phyloP scores from a whole-genome alignment of 1,140 invertebrate genomes.

The Diorhabda sublineata region DNA sequence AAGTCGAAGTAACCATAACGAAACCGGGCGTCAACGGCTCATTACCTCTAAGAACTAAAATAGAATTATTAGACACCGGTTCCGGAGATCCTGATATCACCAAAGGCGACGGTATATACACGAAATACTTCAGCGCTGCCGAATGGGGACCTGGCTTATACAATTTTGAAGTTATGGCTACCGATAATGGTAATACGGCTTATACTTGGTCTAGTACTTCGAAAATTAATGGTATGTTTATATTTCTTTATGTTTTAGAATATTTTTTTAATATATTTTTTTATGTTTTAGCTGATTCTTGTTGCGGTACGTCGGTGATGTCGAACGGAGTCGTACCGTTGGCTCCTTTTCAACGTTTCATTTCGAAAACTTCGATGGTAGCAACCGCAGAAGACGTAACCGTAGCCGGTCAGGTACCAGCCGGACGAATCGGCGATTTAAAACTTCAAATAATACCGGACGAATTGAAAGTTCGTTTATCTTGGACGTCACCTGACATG shows the following conservation, averaged over 20 bases:
- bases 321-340: constrained; percentile 46
- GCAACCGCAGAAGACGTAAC: constrained; percentile 44
- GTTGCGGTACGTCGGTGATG: constrained; percentile 51
- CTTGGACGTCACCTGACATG: constrained; percentile 57
- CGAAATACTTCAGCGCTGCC: constrained; percentile 56
- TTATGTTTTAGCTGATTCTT: constrained; percentile 43
- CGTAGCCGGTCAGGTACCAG: constrained; percentile 27
- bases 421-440: constrained; percentile 51
- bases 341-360: constrained; percentile 49
- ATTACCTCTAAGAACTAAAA: constrained; percentile 45
- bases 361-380: constrained; percentile 48
- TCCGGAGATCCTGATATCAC: constrained; percentile 63
- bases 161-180: constrained; percentile 50
- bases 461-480: constrained; percentile 48
- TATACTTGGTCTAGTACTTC: constrained; percentile 44
- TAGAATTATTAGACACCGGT: constrained; percentile 58
- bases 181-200: constrained; percentile 52
- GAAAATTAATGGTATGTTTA: constrained; percentile 35
- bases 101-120: constrained; percentile 63
- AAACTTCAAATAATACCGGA: constrained; percentile 43
- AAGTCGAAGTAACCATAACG: constrained; percentile 51
- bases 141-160: constrained; percentile 50
- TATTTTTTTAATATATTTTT: constrained; percentile 4
- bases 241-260: constrained; percentile 4
- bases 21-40: constrained; percentile 46